These are phyloP conservation scores for Drosophila engyochracea DNA, from an alignment of 2,888 invertebrate species.

Conservation along the genomic window DNA sequence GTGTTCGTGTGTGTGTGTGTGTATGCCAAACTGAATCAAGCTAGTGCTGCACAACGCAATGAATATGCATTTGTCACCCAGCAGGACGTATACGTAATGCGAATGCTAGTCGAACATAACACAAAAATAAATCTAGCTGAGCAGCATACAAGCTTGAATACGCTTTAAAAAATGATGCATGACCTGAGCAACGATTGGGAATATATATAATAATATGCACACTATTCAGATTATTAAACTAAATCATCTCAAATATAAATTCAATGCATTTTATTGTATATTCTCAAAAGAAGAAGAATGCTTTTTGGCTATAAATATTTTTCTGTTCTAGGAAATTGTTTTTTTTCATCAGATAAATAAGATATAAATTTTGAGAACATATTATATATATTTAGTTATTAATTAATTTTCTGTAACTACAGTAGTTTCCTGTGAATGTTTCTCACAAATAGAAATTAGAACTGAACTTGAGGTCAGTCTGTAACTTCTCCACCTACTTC, in stretches of 20 bases:
- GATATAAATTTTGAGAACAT: background rate
- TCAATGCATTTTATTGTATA: background rate
- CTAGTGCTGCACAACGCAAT: constrained; percentile 10
- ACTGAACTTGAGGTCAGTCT: constrained; percentile 6
- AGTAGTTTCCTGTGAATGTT: background rate
- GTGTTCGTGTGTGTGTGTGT: background rate
- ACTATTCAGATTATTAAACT: background rate
- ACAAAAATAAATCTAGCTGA: constrained; percentile 7
- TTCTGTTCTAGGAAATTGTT: background rate
- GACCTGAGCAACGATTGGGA: background rate
- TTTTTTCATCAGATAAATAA: background rate
- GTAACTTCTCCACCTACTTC: background rate
- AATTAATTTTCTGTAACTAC: background rate
- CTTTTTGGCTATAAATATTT: background rate
- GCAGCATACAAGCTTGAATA: constrained; percentile 4
- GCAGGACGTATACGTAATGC: constrained; percentile 39
- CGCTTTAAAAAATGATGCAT: background rate
- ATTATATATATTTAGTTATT: background rate
- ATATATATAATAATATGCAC: background rate
- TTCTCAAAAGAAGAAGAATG: background rate
- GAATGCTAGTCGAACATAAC: background rate
- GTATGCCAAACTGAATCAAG: constrained; percentile 12
- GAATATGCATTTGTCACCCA: constrained; percentile 35
- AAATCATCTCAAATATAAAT: background rate
- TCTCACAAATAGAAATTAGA: background rate